Percentiles rank a stretch among this genome's conserved stretches.
Conservation (phyloP, 2,888 invertebrate genomes). For the Anarsia innoxiella region DNA sequence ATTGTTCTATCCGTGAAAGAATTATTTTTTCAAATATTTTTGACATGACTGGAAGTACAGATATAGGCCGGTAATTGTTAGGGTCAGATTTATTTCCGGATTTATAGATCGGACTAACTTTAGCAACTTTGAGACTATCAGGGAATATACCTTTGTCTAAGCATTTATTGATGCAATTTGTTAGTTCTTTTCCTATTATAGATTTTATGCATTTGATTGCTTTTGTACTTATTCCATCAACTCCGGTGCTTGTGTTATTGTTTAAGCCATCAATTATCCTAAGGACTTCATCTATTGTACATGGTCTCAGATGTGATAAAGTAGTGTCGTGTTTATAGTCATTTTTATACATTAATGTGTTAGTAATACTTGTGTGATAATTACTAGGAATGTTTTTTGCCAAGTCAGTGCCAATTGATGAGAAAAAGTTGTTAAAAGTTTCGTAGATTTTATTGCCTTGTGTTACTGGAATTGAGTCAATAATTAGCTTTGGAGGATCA, state of each 20-base stretch:
- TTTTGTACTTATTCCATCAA: constrained; percentile 10
- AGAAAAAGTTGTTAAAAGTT: constrained; percentile 5
- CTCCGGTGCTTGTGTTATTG: constrained; percentile 3
- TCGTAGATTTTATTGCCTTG: constrained; percentile 2
- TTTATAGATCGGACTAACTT: constrained; percentile 15
- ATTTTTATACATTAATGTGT: too few species aligned
- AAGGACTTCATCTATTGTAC: constrained; percentile 1
- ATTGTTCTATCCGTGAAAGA: constrained; percentile 6
- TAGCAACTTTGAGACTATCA: constrained; percentile 9
- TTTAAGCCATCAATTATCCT: constrained; percentile 5
- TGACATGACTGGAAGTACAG: constrained; percentile 13
- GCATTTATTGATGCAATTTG: constrained; percentile 3
- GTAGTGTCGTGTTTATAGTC: neutral
- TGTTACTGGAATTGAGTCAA: neutral
- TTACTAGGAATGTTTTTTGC: constrained; percentile 8
- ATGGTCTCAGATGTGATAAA: neutral
- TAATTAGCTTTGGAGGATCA: constrained; percentile 8
- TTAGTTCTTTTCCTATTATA: neutral
- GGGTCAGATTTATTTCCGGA: constrained; percentile 11
- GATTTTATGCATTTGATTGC: constrained; percentile 8
- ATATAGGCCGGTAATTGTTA: constrained; percentile 14
- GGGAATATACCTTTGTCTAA: too few species aligned
- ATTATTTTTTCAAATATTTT: constrained; percentile 16
- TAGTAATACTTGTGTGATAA: neutral
- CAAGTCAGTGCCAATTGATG: constrained; percentile 1